Evolutionary conservation across 2,888 invertebrate genomes (phyloP).

Genomic region (Brachypterus glaber): DNA sequence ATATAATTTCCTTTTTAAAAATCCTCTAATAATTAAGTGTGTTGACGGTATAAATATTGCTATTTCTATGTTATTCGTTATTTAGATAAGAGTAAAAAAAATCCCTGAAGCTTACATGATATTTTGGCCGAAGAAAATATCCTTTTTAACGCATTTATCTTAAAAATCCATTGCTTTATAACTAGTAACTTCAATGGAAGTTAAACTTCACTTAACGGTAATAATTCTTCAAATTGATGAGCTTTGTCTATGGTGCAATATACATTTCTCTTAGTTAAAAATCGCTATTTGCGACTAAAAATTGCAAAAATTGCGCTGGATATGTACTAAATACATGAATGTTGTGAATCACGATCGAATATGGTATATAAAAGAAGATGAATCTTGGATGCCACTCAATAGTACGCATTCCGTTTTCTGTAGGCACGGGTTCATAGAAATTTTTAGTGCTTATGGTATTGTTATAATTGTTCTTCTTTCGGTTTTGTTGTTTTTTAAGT

Average conservation of each 20-base stretch:
- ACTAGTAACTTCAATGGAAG: too few species aligned
- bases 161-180: too few species aligned
- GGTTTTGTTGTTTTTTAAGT: slow-evolving; percentile 1
- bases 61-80: too few species aligned
- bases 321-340: slow-evolving; percentile 38
- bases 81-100: too few species aligned
- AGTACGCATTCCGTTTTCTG: slow-evolving; percentile 21
- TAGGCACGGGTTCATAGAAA: slow-evolving; percentile 7
- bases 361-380: slow-evolving; percentile 34
- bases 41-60: too few species aligned
- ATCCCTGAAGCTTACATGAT: too few species aligned
- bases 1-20: too few species aligned
- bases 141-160: slow-evolving; percentile 14
- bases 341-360: slow-evolving; percentile 39
- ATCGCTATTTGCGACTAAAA: slow-evolving; percentile 29
- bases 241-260: too few species aligned
- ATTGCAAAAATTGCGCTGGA: slow-evolving; percentile 34
- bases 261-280: slow-evolving; percentile 1
- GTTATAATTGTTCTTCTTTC: neutral
- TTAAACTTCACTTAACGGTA: slow-evolving; percentile 27
- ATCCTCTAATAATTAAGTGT: too few species aligned
- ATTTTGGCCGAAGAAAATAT: too few species aligned
- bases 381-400: slow-evolving; percentile 34
- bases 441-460: neutral
- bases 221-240: too few species aligned